Conservation (phyloP, 2,113 vertebrate species). For the Grammomys dolichurus region DNA sequence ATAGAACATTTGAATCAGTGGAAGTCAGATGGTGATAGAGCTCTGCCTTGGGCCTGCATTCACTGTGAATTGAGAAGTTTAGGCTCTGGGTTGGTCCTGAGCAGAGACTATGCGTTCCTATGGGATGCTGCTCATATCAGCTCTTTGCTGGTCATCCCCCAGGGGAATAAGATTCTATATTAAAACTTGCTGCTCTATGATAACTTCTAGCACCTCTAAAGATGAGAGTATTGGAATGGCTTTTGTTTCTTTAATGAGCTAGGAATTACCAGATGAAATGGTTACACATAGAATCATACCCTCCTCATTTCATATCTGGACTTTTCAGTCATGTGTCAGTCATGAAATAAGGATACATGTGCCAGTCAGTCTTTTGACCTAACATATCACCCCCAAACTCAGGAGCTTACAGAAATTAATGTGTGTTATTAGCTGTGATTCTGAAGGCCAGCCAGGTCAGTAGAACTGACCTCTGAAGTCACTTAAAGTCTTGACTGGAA, state of each 20-base stretch:
- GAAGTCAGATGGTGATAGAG: not conserved
- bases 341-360: not conserved
- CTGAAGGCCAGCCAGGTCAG: not conserved
- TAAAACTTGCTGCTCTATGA: not conserved
- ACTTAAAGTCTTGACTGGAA: not conserved
- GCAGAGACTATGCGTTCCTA: not conserved
- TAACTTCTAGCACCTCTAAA: not conserved
- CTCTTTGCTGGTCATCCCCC: not conserved
- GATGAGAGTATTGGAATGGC: not conserved
- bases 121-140: not conserved
- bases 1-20: not conserved
- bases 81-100: not conserved
- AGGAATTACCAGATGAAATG: not conserved
- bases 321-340: not conserved
- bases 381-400: not conserved
- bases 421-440: not conserved
- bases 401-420: not conserved
- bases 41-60: not conserved
- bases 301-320: not conserved
- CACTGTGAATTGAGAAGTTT: not conserved
- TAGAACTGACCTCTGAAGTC: not conserved
- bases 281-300: not conserved
- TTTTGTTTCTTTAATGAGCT: constrained; percentile 11
- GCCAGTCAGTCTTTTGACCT: not conserved
- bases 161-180: not conserved